Percentiles rank a stretch among this genome's conserved stretches.
Evolutionary conservation across 2,113 vertebrate species (phyloP).

Genomic region (Sander vitreus): DNA sequence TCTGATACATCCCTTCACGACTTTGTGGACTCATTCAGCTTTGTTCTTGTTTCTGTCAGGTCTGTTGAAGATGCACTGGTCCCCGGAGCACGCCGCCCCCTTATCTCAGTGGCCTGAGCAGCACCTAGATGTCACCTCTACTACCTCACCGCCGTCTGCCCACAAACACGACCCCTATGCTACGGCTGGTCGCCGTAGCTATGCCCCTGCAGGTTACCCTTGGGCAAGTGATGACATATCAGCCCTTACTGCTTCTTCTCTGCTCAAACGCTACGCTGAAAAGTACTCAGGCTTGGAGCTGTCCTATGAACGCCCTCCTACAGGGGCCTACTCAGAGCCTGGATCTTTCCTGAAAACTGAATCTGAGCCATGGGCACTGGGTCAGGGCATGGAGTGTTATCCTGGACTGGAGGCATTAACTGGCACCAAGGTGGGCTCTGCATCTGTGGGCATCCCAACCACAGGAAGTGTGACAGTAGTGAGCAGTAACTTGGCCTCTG

Average conservation of each 20-base stretch:
- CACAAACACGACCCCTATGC: conserved; percentile 91
- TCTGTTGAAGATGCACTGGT: conserved; percentile 98
- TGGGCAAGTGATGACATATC: conserved; percentile 98
- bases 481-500: conserved; percentile 76
- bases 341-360: conserved; percentile 89
- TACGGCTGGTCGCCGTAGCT: conserved; percentile 87
- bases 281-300: conserved; percentile 93
- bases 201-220: conserved; percentile 87
- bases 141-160: conserved; percentile 90
- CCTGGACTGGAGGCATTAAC: conserved; percentile 89
- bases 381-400: conserved; percentile 84
- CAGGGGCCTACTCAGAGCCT: conserved; percentile 81
- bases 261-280: conserved; percentile 96
- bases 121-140: conserved; percentile 96
- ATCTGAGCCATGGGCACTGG: conserved; percentile 88
- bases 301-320: conserved; percentile 86
- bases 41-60: conserved; percentile 64
- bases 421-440: conserved; percentile 83
- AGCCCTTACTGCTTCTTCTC: conserved; percentile 93
- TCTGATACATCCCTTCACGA: neutral
- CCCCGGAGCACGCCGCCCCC: conserved; percentile 95
- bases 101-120: conserved; percentile 98
- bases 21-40: conserved; percentile 26
- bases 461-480: conserved; percentile 87
- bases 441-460: conserved; percentile 80